These are phyloP conservation scores for Bombus haemorrhoidalis DNA, from an alignment of 1,140 invertebrate species.

Conservation along the genomic window DNA sequence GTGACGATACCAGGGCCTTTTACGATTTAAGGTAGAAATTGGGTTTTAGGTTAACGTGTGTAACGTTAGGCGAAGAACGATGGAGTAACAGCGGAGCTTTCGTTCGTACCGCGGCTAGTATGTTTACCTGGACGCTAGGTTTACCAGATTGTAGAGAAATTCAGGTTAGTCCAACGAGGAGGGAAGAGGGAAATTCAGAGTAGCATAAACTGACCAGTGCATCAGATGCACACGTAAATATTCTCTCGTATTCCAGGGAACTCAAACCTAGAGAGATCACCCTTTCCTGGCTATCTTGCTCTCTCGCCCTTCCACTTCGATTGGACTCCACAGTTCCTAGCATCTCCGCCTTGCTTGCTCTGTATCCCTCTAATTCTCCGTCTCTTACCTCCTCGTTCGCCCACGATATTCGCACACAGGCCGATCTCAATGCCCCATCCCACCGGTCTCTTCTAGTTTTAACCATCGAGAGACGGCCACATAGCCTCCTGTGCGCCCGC, in stretches of 20 bases:
- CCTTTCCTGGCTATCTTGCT: conserved; percentile 6
- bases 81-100: not conserved
- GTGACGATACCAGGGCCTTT: not conserved
- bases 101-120: not conserved
- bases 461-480: conserved; percentile 70
- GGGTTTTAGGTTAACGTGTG: not conserved
- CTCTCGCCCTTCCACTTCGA: conserved; percentile 31
- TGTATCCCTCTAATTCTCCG: not conserved
- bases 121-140: not conserved
- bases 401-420: conserved; percentile 14
- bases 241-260: conserved; percentile 40
- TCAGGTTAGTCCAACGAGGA: not conserved
- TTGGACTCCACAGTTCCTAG: conserved; percentile 15
- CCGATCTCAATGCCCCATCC: conserved; percentile 34
- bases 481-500: conserved; percentile 71
- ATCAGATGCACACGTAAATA: conserved; percentile 42
- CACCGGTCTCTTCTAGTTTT: conserved; percentile 72
- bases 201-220: conserved; percentile 48
- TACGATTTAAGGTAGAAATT: conserved; percentile 19
- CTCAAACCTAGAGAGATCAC: conserved; percentile 44
- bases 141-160: conserved; percentile 13
- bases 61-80: not conserved
- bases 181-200: not conserved
- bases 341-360: conserved; percentile 24
- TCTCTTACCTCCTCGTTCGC: conserved; percentile 53